Conservation (phyloP, 2,113 vertebrate genomes). For the Todiramphus saurophagus region DNA sequence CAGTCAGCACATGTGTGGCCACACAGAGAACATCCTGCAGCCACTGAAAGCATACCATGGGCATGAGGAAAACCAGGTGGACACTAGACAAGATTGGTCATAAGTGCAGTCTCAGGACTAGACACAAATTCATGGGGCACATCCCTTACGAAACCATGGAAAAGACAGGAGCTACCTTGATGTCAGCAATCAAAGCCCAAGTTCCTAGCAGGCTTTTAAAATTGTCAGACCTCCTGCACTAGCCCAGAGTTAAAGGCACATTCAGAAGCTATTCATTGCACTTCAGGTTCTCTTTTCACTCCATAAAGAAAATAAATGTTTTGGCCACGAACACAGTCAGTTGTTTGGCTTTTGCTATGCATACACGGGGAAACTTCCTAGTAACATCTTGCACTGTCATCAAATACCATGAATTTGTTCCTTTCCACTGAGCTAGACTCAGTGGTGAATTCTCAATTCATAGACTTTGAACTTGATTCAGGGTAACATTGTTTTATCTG, state of each 20-base stretch:
- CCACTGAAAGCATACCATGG: background rate
- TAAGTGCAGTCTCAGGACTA: background rate
- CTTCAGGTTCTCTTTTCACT: conserved; percentile 36
- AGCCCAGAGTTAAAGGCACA: background rate
- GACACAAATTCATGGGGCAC: background rate
- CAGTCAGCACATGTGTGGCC: background rate
- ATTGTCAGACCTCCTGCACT: background rate
- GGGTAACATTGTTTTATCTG: conserved; percentile 52
- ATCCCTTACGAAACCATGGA: background rate
- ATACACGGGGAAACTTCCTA: background rate
- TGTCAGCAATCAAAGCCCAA: background rate
- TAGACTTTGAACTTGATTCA: conserved; percentile 41
- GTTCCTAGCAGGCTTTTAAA: background rate
- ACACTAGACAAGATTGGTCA: background rate
- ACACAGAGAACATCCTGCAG: background rate
- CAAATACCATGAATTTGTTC: conserved; percentile 54
- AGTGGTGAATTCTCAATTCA: conserved; percentile 1
- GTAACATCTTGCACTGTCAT: conserved; percentile 53
- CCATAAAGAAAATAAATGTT: conserved; percentile 37
- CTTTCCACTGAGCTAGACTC: conserved; percentile 5
- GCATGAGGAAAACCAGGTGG: background rate
- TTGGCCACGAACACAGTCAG: background rate
- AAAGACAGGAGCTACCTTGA: background rate
- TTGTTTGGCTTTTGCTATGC: conserved; percentile 31
- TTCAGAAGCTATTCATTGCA: background rate